phyloP scores from a whole-genome alignment of 2,888 invertebrate genomes.

The Melolontha melolontha region DNA sequence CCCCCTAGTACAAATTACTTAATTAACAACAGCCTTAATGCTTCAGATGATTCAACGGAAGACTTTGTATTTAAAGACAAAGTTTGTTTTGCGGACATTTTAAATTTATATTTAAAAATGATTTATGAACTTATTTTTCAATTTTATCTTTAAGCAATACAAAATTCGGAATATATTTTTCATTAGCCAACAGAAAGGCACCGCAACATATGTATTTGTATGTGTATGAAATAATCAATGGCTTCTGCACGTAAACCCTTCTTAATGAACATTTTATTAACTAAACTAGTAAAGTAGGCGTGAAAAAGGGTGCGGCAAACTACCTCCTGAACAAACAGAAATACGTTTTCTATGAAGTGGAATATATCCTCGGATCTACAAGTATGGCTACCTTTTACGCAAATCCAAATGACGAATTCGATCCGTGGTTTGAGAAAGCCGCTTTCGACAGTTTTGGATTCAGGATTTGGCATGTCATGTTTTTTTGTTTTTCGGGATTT shows the following conservation, averaged over 20 bases:
- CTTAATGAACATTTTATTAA: constrained; percentile 44
- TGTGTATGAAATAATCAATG: constrained; percentile 24
- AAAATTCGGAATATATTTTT: too few relatives aligned
- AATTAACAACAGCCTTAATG: too few relatives aligned
- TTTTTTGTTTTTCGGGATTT: constrained; percentile 75
- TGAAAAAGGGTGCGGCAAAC: constrained; percentile 46
- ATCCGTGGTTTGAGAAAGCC: constrained; percentile 79
- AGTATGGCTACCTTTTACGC: constrained; percentile 62
- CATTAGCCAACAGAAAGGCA: too few relatives aligned
- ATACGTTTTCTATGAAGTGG: neutral
- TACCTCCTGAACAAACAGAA: constrained; percentile 28
- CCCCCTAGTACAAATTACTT: too few relatives aligned
- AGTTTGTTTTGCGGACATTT: too few relatives aligned
- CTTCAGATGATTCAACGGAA: too few relatives aligned
- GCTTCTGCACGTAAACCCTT: neutral
- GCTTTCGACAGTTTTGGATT: constrained; percentile 78
- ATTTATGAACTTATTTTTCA: too few relatives aligned
- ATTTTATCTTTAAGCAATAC: too few relatives aligned
- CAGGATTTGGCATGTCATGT: constrained; percentile 85
- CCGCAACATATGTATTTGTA: too few relatives aligned
- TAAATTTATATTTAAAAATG: too few relatives aligned
- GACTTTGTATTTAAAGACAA: too few relatives aligned
- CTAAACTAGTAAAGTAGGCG: constrained; percentile 46
- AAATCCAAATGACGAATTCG: constrained; percentile 62
- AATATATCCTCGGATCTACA: neutral